Evolutionary conservation across 2,797 vertebrate species (phyloP).

Genomic region (Somateria mollissima): DNA sequence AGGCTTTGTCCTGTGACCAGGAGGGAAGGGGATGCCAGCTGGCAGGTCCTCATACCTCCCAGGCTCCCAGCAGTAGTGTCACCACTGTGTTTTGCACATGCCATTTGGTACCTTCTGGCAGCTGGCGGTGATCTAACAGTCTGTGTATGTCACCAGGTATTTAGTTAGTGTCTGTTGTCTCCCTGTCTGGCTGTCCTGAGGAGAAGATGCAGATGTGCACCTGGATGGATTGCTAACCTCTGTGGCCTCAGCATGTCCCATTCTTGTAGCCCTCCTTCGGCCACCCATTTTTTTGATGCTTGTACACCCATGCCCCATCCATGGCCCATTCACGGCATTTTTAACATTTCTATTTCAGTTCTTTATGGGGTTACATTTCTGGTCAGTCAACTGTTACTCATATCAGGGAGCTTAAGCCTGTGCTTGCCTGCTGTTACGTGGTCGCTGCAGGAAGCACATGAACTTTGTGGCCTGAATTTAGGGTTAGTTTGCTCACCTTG

Average conservation of each 20-base stretch:
- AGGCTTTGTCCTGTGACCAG: too few relatives aligned
- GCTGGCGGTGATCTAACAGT: not conserved
- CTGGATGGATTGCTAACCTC: not conserved
- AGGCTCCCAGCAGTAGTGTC: not conserved
- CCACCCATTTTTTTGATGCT: not conserved
- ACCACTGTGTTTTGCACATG: not conserved
- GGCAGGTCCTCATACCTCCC: accelerated
- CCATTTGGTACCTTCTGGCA: not conserved
- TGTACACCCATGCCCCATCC: accelerated
- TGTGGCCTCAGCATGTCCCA: accelerated
- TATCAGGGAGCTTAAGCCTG: not conserved
- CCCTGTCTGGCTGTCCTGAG: not conserved
- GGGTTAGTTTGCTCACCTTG: accelerated
- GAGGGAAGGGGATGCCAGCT: accelerated
- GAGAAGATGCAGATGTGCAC: not conserved
- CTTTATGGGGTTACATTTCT: not conserved
- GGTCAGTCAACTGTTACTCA: not conserved
- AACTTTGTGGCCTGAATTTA: not conserved
- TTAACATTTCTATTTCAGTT: not conserved
- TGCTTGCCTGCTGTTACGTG: not conserved
- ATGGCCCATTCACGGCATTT: accelerated
- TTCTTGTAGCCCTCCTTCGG: not conserved
- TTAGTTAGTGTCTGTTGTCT: not conserved
- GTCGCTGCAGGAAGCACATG: not conserved
- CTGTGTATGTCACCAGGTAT: accelerated